Base-by-base conservation (phyloP, 2,797 vertebrate genomes). In the Syngnathus acus region DNA sequence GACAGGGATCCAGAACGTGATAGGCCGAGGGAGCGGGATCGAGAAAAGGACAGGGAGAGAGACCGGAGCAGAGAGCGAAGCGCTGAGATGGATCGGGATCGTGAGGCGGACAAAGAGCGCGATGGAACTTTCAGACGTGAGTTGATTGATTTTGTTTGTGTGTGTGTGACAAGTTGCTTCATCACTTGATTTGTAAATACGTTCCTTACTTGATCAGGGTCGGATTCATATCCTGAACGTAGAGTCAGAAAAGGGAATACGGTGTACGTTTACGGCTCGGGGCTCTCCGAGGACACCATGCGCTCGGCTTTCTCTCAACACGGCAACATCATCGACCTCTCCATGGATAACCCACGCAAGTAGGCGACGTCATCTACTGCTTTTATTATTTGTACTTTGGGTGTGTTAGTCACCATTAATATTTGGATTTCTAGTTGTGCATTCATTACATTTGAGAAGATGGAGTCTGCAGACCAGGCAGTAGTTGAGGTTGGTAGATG, bases 401-500 rank as follows among this genome's bases (percentile, higher is more conserved):
- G 21, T 45, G 38, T 5, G 21, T 62, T 16, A 62, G 51, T 72
- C 26, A 7, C 59, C 42, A 19, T 54, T 43, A 11, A 0, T 59
- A 1, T 65, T 72, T 72, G 45, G 60, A 59, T 74, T 57, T 67
- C 60, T 74, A 97, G 95, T 79, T 96, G 94, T 82, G 95, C 94
- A 21, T 97, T 97, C 72, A 93, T 97, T 79, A 97, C 95, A 0
- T 97, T 93, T 69, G 94, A 97, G 82, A 96, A 95, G 89, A 95
- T 97, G 86, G 95, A 97, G 81, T 95, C 94, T n/a, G 95, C 95
- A 21, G 95, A 97, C 77, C 92, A 93, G 84, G 95, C 94, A 19
- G 90, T 95, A 0, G 82, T 90, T 21, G 93, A 96, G 94, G 95
- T 97, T 67, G 72, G 88, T 80, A 51, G 17, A 50, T 10, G 2